Percentiles rank a stretch among this genome's conserved stretches.
These are phyloP conservation scores for Lepidocyrtoides sp. DNA, from an alignment of 2,888 invertebrate species.

Conservation along the genomic window DNA sequence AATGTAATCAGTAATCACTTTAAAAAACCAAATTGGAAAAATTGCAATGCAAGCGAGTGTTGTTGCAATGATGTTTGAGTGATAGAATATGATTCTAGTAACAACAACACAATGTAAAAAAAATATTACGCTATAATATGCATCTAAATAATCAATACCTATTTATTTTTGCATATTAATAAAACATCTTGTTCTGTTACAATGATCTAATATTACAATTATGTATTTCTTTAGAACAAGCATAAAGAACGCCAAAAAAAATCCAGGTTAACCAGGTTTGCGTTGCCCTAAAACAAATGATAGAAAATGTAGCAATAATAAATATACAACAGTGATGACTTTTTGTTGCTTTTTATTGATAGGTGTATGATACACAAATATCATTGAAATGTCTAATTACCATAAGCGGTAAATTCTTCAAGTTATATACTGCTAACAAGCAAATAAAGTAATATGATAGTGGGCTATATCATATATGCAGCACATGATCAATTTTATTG, in stretches of 20 bases:
- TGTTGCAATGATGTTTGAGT: no score
- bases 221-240: background rate
- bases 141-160: no score
- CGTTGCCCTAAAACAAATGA: constrained; percentile 12
- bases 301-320: no score
- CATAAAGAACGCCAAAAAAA: background rate
- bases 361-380: background rate
- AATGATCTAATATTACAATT: constrained; percentile 42
- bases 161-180: no score
- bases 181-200: background rate
- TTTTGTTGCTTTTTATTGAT: background rate
- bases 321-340: background rate
- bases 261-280: constrained; percentile 39
- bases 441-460: no score
- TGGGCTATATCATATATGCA: no score
- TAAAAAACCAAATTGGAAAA: background rate
- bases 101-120: no score
- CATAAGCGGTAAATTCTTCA: background rate
- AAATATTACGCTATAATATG: no score
- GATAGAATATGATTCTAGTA: background rate
- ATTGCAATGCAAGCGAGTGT: no score
- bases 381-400: constrained; percentile 11
- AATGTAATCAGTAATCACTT: no score
- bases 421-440: no score
- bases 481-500: background rate